Base-by-base conservation (phyloP, 2,888 invertebrate species). In the Gymnocheta viridis region DNA sequence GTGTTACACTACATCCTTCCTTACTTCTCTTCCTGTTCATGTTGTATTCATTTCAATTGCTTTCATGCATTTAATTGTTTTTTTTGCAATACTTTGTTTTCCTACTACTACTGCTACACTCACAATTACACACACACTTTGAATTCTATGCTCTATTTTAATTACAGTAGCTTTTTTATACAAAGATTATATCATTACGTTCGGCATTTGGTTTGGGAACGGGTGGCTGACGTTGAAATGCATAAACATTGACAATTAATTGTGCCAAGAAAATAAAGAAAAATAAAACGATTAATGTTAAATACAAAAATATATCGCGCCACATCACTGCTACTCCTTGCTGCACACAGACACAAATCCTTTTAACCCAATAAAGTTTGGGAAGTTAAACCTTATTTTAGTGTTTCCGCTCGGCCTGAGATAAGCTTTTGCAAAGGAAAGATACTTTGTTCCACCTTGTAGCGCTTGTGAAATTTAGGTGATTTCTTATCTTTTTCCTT, bases 201-300 rank as follows among this genome's bases (percentile, higher is more conserved):
- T 90, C 91, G 66, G 81, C 54, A 73, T 84, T 84, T n/a, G 91
- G 88, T 83, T 89, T 88, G 66, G 89, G 90, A 62, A 89, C 87
- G 49, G 90, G 86, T 51, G 91, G 91, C 81, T 91, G 91, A 72
- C 91, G 88, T 86, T 91, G 91, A 87, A 91, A 91, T 79, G 91
- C 91, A 88, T 91, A 91, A 82, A 91, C 91, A 86, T 91, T 91
- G 86, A 91, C 91, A 87, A 91, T 90, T 89, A 91, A 89, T 89
- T 91, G 91, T 82, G 91, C 91, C 89, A 91, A 88, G 87, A 91
- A 91, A 89, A 91, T 91, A 85, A 91, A 89, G 88, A 91, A 90
- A 89, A 91, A 91, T 89, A 91, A 90, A 89, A 90, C 89, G 87
- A 91, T 91, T 88, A 91, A 88, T 87, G 91, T 90, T 87, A 91